Base-by-base conservation (phyloP, 1,140 invertebrate species). In the Drosophila mayri region DNA sequence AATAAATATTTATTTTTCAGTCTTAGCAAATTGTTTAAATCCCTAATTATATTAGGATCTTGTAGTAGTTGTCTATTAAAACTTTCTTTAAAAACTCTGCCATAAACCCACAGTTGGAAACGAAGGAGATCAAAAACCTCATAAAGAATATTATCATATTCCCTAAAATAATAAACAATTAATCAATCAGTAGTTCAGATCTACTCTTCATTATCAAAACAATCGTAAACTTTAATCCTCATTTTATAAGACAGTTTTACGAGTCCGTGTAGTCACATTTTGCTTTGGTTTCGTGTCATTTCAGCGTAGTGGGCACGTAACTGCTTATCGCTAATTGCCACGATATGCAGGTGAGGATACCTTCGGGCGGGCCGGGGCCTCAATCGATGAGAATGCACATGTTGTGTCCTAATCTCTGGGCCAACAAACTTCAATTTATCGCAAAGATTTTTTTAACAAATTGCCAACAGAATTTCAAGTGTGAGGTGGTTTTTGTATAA, bases 261-360 rank as follows among this genome's bases (percentile, higher is more conserved):
- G 7, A 25, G 41, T 22, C 25, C 16, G 25, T 16, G 8, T 28
- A 46, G 18, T 64, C 43, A 40, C 35, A 12, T 38, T 47, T 46
- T 3, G 2, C 14, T 46, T 47, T 9, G 35, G 25, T 22, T 65
- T 32, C 35, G 35, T 35, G 64, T 16, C 18, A 25, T 32, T 64
- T 40, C n/a, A 22, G 16, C 22, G 35, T 22, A 32, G 25, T 18
- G n/a, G 37, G 75, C 75, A 78, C 75, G 75, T 78, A 78, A 44
- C 11, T 28, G 35, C 75, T 78, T 78, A 77, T 78, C 75, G 41
- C 11, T 70, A 78, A 78, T 62, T 77, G 62, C 32, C 70, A 35
- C 58, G 72, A 62, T 68, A 61, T 76, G 72, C 75, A 62, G 67
- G 61, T 44, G 35, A 59, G 28, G 52, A 64, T 40, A 25, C 14